A percentile compares a stretch with the other conserved stretches of the same genome.
These are phyloP conservation scores for Symphodus melops DNA, from an alignment of 2,113 vertebrate genomes.

Conservation along the genomic window DNA sequence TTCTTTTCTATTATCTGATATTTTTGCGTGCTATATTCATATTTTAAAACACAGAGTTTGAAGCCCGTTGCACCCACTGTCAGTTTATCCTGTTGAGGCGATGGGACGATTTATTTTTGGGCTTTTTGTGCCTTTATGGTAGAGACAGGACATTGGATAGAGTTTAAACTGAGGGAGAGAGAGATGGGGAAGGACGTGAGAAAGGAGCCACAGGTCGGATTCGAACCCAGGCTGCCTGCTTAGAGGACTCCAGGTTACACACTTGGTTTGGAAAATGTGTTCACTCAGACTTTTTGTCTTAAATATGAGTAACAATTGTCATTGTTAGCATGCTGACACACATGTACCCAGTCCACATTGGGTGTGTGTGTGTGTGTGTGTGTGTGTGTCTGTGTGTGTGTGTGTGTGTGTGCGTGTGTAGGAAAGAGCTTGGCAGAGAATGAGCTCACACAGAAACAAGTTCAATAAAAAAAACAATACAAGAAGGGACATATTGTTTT, in stretches of 20 bases:
- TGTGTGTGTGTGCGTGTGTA: constrained; percentile 10
- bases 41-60: background rate
- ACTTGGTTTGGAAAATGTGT: background rate
- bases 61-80: background rate
- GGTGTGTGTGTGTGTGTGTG: constrained; percentile 19
- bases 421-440: background rate
- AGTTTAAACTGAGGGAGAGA: too few species aligned
- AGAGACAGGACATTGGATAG: too few species aligned
- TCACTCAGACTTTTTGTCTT: background rate
- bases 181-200: too few species aligned
- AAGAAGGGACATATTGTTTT: background rate
- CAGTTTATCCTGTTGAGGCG: too few species aligned
- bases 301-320: background rate
- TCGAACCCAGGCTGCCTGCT: too few species aligned
- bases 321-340: background rate
- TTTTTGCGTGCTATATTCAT: background rate
- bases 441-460: background rate
- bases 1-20: background rate
- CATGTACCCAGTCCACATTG: constrained; percentile 5
- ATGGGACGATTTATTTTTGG: too few species aligned
- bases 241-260: background rate
- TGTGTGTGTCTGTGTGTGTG: constrained; percentile 17
- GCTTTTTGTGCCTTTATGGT: too few species aligned
- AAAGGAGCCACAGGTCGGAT: too few species aligned
- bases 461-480: background rate